Conservation (phyloP, 2,888 invertebrate species). For the Lamellibrachia columna region DNA sequence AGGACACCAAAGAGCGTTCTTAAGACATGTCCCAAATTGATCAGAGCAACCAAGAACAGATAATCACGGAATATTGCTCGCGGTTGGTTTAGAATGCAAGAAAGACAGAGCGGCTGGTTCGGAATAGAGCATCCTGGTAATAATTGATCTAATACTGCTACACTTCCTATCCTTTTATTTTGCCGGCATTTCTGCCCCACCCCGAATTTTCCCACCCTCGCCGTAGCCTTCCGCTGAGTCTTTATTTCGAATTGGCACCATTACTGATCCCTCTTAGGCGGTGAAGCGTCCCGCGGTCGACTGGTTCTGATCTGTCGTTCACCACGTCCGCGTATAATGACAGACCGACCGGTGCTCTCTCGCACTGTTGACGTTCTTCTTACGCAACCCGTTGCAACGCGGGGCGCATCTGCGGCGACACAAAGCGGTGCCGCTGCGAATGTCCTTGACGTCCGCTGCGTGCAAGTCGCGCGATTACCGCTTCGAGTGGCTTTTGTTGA, state of each 20-base stretch:
- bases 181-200: neutral
- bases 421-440: neutral
- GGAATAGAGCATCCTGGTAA: neutral
- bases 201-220: neutral
- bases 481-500: constrained; percentile 12
- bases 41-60: no score
- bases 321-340: neutral
- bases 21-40: no score
- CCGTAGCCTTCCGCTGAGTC: neutral
- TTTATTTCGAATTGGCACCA: neutral
- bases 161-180: neutral
- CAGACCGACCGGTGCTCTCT: neutral
- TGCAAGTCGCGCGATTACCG: neutral
- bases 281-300: neutral
- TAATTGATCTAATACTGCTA: neutral
- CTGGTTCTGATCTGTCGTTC: neutral
- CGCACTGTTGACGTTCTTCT: constrained; percentile 6
- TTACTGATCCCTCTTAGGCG: neutral
- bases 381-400: neutral
- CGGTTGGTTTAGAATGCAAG: no score
- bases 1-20: no score
- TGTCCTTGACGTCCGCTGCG: neutral
- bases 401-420: neutral
- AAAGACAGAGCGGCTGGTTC: neutral
- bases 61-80: no score